A percentile compares a stretch with the other conserved stretches of the same genome.
These are phyloP conservation scores for Dyspetes luteomarginatus DNA, from an alignment of 2,888 invertebrate genomes.

Conservation along the genomic window DNA sequence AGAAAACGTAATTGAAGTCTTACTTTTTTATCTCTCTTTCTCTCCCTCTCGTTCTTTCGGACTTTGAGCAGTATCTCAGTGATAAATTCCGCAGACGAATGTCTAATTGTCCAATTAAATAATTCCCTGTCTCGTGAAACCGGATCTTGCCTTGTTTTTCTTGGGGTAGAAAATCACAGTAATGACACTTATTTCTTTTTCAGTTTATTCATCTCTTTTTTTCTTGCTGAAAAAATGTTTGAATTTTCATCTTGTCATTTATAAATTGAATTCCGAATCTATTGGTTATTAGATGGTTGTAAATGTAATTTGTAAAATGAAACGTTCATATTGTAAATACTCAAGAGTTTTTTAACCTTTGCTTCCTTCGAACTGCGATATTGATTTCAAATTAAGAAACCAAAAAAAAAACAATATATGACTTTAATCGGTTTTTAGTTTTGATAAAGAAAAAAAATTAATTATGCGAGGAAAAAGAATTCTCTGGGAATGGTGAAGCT, in stretches of 20 bases:
- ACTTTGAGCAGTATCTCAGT: conserved; percentile 20
- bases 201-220: not conserved
- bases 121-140: conserved; percentile 35
- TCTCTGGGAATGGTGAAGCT: conserved; percentile 34
- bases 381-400: too few species aligned
- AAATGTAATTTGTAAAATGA: too few species aligned
- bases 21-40: not conserved
- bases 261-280: too few species aligned
- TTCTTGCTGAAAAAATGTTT: conserved; percentile 13
- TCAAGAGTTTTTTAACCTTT: too few species aligned
- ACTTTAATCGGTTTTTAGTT: too few species aligned
- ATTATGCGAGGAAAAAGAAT: too few species aligned
- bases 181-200: conserved; percentile 13
- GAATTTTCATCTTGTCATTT: not conserved
- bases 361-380: too few species aligned
- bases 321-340: too few species aligned
- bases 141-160: conserved; percentile 33
- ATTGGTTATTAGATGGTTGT: too few species aligned
- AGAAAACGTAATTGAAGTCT: conserved; percentile 23
- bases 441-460: too few species aligned
- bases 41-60: conserved; percentile 11
- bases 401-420: too few species aligned
- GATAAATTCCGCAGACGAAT: conserved; percentile 29
- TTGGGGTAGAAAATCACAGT: not conserved
- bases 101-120: conserved; percentile 60